Evolutionary conservation across 2,888 invertebrate genomes (phyloP).

Genomic region (Troides aeacus): DNA sequence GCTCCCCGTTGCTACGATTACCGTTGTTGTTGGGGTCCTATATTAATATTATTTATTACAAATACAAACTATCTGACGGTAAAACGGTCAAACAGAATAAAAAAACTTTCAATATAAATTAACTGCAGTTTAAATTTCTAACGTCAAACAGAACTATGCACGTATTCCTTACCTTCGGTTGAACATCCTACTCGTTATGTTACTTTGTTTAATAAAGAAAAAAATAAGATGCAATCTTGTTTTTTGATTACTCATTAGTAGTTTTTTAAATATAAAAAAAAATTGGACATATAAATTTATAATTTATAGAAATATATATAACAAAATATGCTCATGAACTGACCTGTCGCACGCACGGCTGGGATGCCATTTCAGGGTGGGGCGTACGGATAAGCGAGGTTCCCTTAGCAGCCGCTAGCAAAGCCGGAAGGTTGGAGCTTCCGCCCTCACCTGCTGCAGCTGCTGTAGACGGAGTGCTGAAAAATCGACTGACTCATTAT

Average conservation of each 20-base stretch:
- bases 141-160: too few species aligned
- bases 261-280: too few species aligned
- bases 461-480: conserved; percentile 11
- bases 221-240: too few species aligned
- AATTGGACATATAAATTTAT: too few species aligned
- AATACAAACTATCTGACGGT: background rate
- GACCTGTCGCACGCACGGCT: conserved; percentile 24
- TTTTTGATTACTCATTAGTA: too few species aligned
- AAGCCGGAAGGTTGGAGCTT: conserved; percentile 34
- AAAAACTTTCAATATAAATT: too few species aligned
- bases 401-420: conserved; percentile 42
- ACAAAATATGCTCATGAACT: background rate
- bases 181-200: too few species aligned
- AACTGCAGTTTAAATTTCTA: too few species aligned
- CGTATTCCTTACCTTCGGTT: too few species aligned
- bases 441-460: conserved; percentile 11
- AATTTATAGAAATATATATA: background rate
- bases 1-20: conserved; percentile 32
- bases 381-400: conserved; percentile 35
- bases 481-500: conserved; percentile 22
- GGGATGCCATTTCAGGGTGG: conserved; percentile 33
- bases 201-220: too few species aligned
- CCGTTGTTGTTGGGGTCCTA: conserved; percentile 51
- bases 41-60: conserved; percentile 1
- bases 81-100: background rate